Base-by-base conservation (phyloP, 2,797 vertebrate genomes). In the Rhodeus uyekii region DNA sequence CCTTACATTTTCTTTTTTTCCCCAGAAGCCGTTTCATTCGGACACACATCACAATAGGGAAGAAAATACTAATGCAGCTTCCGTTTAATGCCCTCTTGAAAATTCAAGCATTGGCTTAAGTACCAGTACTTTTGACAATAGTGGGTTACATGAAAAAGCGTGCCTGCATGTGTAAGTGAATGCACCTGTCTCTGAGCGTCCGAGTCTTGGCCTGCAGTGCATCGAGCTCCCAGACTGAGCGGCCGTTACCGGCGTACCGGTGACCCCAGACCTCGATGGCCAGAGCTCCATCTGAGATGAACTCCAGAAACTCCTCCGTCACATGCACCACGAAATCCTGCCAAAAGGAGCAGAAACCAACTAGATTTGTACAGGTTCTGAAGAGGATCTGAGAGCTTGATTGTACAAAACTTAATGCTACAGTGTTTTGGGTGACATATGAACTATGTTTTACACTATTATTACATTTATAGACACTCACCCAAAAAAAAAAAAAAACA, bases 181-280 rank as follows among this genome's bases (percentile, higher is more conserved):
- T 22, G 2, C 91, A 99, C 98, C 98, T 97, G 94, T 99, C 98
- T 78, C 93, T 92, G 39, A 99, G 92, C 0, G 97, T 98, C 84
- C 97, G 95, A 0, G 95, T 98, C 91, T 99, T 98, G 32, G 96
- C 97, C 78, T 97, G 96, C 80, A 98, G 94, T 27, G 96, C 96
- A 80, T 98, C 96, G 0, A 96, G 92, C 86, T 99, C 97, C 97
- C 97, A 98, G 78, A 93, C 82, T 1, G 96, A 96, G 77, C 83
- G 95, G 34, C 97, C 97, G 0, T 97, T 98, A 14, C 96, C 97
- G 2, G 96, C 94, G 87, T 97, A 99, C 63, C 97, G 95, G 88
- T 99, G 98, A 88, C 98, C 98, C 98, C 98, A 99, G 46, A 99
- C 98, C 82, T 99, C 98, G 84, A 99, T 96, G 10, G 97, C 96